phyloP scores from a whole-genome alignment of 2,797 vertebrate genomes.

The Cossypha polioptera region DNA sequence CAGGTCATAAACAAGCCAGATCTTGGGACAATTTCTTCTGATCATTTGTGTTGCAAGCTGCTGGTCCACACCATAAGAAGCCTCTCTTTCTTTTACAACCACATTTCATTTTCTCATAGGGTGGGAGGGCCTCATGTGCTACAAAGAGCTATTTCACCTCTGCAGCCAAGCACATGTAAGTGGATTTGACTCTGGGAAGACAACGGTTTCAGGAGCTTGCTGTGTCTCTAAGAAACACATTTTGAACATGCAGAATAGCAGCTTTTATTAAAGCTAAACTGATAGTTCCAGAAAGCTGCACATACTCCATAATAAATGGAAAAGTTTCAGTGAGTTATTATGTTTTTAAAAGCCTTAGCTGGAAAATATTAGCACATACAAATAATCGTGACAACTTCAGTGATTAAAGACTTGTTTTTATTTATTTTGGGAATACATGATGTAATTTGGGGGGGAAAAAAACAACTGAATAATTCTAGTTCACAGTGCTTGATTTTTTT shows the following conservation, averaged over 20 bases:
- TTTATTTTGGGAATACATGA: background rate
- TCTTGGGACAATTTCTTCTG: background rate
- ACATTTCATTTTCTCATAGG: background rate
- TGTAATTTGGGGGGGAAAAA: background rate
- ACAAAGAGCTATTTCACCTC: rapidly evolving
- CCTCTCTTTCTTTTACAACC: background rate
- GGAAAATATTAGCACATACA: background rate
- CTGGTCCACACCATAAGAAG: background rate
- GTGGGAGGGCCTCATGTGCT: background rate
- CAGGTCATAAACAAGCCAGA: background rate
- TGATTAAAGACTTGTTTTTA: background rate
- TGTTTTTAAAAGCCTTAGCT: background rate
- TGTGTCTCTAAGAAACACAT: background rate
- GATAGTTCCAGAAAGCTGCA: background rate
- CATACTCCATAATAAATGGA: background rate
- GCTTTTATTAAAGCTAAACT: background rate
- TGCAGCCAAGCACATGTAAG: background rate
- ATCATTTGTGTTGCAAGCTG: background rate
- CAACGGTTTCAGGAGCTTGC: background rate
- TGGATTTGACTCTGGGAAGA: background rate
- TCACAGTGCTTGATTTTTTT: background rate
- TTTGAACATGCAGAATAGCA: background rate
- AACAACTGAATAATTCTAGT: background rate
- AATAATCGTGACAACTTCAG: background rate
- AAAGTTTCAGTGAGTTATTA: background rate